phyloP scores from a whole-genome alignment of 2,888 invertebrate species.

The Ferdinandea cuprea region DNA sequence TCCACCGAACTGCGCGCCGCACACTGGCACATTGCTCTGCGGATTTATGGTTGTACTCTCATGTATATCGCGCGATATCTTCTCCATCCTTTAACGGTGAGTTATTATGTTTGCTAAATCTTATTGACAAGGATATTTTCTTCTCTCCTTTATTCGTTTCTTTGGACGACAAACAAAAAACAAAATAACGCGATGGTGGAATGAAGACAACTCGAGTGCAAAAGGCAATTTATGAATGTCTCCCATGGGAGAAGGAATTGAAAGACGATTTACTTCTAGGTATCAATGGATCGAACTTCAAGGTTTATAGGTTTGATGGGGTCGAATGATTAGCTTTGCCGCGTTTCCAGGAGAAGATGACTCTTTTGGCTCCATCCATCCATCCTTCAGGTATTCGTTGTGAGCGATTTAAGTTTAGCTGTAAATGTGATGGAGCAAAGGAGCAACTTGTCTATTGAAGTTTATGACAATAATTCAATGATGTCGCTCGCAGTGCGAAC shows the following conservation, averaged over 20 bases:
- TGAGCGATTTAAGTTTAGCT: background rate
- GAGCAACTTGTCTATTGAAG: conserved; percentile 1
- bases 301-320: conserved; percentile 35
- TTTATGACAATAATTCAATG: conserved; percentile 47
- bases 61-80: conserved; percentile 53
- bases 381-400: background rate
- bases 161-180: too few relatives aligned
- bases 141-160: conserved; percentile 8
- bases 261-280: conserved; percentile 46
- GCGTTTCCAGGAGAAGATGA: conserved; percentile 5
- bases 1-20: conserved; percentile 16
- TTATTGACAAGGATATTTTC: conserved; percentile 56
- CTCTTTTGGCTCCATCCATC: background rate
- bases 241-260: conserved; percentile 53
- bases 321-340: conserved; percentile 50
- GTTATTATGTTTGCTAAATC: conserved; percentile 70
- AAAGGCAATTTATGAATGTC: conserved; percentile 61
- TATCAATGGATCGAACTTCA: conserved; percentile 37
- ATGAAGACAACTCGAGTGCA: background rate
- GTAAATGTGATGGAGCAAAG: background rate
- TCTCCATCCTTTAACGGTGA: conserved; percentile 65
- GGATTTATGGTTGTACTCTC: background rate
- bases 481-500: conserved; percentile 3
- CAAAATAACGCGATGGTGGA: background rate
- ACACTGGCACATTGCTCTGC: conserved; percentile 4